phyloP scores from a whole-genome alignment of 2,113 vertebrate species.

The Tinamus guttatus region DNA sequence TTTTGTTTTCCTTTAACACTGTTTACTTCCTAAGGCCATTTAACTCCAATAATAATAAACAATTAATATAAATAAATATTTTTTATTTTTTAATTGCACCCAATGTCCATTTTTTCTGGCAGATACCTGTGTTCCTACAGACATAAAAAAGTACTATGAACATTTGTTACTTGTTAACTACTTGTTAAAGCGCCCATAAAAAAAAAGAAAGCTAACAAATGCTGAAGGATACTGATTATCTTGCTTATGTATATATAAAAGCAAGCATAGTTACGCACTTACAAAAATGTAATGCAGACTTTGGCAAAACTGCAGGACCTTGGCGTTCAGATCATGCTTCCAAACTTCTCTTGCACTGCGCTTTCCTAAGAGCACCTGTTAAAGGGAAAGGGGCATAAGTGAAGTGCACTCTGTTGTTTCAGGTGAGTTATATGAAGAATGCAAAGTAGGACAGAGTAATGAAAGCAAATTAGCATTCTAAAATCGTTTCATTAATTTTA shows the following conservation, averaged over 20 bases:
- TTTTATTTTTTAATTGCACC: background rate
- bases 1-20: background rate
- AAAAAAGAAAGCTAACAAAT: background rate
- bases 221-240: background rate
- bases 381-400: background rate
- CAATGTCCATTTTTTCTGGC: background rate
- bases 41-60: too few species aligned
- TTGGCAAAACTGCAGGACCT: background rate
- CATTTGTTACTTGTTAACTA: background rate
- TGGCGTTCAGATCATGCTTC: background rate
- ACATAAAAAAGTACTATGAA: accelerated
- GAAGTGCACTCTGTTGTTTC: background rate
- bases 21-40: background rate
- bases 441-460: background rate
- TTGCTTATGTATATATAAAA: background rate
- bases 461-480: background rate
- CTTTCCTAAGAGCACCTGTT: background rate
- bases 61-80: too few species aligned
- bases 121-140: accelerated
- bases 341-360: background rate
- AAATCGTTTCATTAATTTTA: background rate
- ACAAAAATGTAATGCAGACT: background rate
- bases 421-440: background rate
- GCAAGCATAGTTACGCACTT: background rate
- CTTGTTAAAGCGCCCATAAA: too few species aligned